These are phyloP conservation scores for Macrocentrus cingulum DNA, from an alignment of 1,140 invertebrate genomes.

Conservation along the genomic window DNA sequence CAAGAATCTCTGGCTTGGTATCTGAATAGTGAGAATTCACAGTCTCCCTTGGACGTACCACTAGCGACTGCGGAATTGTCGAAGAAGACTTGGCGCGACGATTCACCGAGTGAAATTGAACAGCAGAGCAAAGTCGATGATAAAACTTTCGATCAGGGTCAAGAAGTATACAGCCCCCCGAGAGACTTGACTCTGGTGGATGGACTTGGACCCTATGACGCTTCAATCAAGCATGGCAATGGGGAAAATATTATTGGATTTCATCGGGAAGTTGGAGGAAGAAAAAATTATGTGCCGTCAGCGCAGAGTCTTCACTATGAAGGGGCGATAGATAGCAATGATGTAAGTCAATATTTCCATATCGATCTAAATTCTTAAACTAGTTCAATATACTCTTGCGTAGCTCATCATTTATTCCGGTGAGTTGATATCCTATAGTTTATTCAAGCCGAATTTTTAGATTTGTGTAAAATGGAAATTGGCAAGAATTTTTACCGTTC, in stretches of 20 bases:
- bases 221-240: neutral
- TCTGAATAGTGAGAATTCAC: constrained; percentile 23
- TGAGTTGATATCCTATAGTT: too few species aligned
- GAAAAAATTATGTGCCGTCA: constrained; percentile 2
- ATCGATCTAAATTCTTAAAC: too few species aligned
- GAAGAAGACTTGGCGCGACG: constrained; percentile 28
- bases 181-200: neutral
- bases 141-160: constrained; percentile 3
- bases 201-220: neutral
- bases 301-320: constrained; percentile 39
- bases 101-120: constrained; percentile 27
- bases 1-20: constrained; percentile 43
- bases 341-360: too few species aligned
- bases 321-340: constrained; percentile 37
- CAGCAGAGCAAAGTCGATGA: constrained; percentile 28
- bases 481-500: too few species aligned
- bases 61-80: constrained; percentile 18
- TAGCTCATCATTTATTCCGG: too few species aligned
- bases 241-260: constrained; percentile 16
- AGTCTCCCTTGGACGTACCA: constrained; percentile 29
- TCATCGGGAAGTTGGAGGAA: neutral
- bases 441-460: too few species aligned
- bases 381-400: too few species aligned
- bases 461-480: too few species aligned
- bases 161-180: constrained; percentile 14